Conservation (phyloP, 2,113 vertebrate species). For the Melierax canorus region DNA sequence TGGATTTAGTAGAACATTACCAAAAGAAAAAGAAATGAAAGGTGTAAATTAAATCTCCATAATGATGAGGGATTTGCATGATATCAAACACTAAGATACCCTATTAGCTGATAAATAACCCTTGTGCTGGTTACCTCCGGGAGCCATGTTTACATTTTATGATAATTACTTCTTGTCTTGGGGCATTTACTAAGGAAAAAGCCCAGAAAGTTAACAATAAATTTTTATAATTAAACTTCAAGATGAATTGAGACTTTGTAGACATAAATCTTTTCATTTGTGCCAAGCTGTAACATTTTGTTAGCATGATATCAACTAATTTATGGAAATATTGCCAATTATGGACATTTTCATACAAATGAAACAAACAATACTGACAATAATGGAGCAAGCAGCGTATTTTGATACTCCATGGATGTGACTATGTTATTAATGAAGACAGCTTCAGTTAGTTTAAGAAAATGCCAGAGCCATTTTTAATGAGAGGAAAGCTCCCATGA, state of each 20-base stretch:
- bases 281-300: background rate
- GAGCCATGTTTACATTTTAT: slow-evolving; percentile 40
- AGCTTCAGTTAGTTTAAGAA: background rate
- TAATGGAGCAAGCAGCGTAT: background rate
- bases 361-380: background rate
- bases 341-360: background rate
- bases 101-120: slow-evolving; percentile 65
- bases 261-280: slow-evolving; percentile 24
- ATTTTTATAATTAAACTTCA: slow-evolving; percentile 67
- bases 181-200: slow-evolving; percentile 44
- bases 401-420: background rate
- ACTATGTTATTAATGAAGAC: background rate
- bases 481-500: background rate
- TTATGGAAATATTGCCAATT: slow-evolving; percentile 21
- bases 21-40: slow-evolving; percentile 42
- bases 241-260: slow-evolving; percentile 29
- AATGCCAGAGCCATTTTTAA: background rate
- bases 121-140: slow-evolving; percentile 28
- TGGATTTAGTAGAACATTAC: slow-evolving; percentile 26
- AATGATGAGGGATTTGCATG: slow-evolving; percentile 48
- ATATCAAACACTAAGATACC: slow-evolving; percentile 28
- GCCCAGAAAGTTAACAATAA: slow-evolving; percentile 34
- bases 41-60: slow-evolving; percentile 61
- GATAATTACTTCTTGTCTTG: slow-evolving; percentile 59
- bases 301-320: background rate